Base-by-base conservation (phyloP, 1,140 invertebrate species). In the Steinernema khuongi region DNA sequence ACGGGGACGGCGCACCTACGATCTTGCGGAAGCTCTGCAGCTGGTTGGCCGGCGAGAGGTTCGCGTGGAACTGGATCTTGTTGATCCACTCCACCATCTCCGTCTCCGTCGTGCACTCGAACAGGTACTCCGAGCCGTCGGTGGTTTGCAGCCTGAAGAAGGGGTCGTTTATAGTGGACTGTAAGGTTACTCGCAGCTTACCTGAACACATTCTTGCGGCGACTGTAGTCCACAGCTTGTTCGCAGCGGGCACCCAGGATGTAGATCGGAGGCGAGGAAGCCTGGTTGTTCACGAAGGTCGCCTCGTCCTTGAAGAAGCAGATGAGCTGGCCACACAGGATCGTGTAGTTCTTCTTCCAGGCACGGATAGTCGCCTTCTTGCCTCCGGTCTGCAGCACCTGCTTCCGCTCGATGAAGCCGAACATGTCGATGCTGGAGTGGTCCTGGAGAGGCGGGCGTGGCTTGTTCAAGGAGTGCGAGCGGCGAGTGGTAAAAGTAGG, bases 221-320 rank as follows among this genome's bases (percentile, higher is more conserved):
- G 97, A 0, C 92, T 94, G 85, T 97, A 98, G 86, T 97, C 93
- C 60, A 91, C 90, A 0, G 77, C 79, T 29, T 79, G 69, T 11
- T 68, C 75, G 67, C 82, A 85, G 31, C 85, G 82, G 11, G 85
- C 85, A n/a, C 78, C 72, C 31, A 77, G 79, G 36, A 98, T 91
- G 68, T 91, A 93, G 1, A 97, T 90, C 0, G 95, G 94, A 0
- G 94, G 91, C 0, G 92, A 91, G 0, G 93, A 92, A 87, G 96
- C 95, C 79, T 91, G 90, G 74, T 88, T 88, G 72, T 90, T 90
- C 50, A 90, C 88, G 86, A 96, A 97, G 50, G 14, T 60, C 14
- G 7, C 90, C 81, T 92, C 91, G 85, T 96, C 95, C 85, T 95
- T 94, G 88, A 97, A 99, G 91, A 99, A 98, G 87, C 94, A 97